Conservation (phyloP, 2,888 invertebrate genomes). For the Harpagoxenus sublaevis region DNA sequence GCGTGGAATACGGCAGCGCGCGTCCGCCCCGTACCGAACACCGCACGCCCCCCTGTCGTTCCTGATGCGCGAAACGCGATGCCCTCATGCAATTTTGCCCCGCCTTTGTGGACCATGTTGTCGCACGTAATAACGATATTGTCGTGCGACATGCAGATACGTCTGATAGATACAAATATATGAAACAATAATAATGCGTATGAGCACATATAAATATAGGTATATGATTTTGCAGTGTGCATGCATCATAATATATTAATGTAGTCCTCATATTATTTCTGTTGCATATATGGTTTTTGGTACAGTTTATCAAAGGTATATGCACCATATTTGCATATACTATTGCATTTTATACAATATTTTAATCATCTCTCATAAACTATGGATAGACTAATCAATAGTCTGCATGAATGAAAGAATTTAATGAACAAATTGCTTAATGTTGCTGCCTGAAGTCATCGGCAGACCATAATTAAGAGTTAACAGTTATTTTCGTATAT, state of each 20-base stretch:
- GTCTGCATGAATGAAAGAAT: not conserved
- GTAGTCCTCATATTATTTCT: not conserved
- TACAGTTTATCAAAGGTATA: not conserved
- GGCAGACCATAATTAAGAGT: not conserved
- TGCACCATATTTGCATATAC: not conserved
- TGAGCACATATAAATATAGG: not conserved
- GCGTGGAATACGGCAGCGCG: conserved; percentile 74
- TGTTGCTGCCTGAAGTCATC: not conserved
- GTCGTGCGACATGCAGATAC: conserved; percentile 71
- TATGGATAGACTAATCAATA: not conserved
- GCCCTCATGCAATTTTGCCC: conserved; percentile 44
- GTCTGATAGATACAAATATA: not conserved
- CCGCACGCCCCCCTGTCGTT: conserved; percentile 59
- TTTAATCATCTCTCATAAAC: not conserved
- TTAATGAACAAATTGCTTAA: not conserved
- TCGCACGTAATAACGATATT: conserved; percentile 80
- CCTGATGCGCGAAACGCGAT: conserved; percentile 49
- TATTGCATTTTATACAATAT: not conserved
- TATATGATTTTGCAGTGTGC: not conserved
- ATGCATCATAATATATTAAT: not conserved
- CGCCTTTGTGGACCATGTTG: conserved; percentile 70
- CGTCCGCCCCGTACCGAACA: conserved; percentile 63
- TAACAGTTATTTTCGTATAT: not conserved
- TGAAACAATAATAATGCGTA: not conserved
- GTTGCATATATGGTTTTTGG: not conserved